phyloP scores from a whole-genome alignment of 37 sponge, comb jelly and placozoan genomes.

The Halichondria panicea region DNA sequence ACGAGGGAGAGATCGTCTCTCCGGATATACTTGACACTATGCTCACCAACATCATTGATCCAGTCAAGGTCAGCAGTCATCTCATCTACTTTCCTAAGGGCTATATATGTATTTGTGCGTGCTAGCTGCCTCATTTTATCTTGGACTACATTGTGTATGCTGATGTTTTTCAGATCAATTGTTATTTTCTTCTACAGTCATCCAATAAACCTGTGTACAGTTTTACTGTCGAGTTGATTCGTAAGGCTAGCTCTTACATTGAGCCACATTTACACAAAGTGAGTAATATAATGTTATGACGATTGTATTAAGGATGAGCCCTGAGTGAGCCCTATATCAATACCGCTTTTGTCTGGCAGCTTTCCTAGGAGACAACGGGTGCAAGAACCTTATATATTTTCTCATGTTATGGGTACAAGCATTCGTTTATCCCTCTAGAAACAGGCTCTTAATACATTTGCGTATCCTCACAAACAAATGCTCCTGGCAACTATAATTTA shows the following conservation, averaged over 20 bases:
- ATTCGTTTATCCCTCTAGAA: too few relatives aligned
- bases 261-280: slow-evolving; percentile 87
- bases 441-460: too few relatives aligned
- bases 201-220: slow-evolving; percentile 43
- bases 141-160: not conserved
- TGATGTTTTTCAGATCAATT: not conserved
- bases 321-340: too few relatives aligned
- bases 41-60: slow-evolving; percentile 51
- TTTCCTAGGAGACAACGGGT: too few relatives aligned
- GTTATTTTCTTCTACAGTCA: slow-evolving; percentile 31
- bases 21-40: slow-evolving; percentile 63
- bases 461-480: too few relatives aligned
- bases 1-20: slow-evolving; percentile 77
- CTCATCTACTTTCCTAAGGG: not conserved
- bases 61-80: slow-evolving; percentile 34
- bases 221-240: slow-evolving; percentile 71
- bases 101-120: not conserved
- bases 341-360: too few relatives aligned
- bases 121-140: not conserved
- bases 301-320: too few relatives aligned
- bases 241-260: slow-evolving; percentile 60
- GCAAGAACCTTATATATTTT: too few relatives aligned
- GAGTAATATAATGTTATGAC: too few relatives aligned
- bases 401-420: too few relatives aligned
- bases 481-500: too few relatives aligned